Evolutionary conservation across 2,888 invertebrate species (phyloP).

Genomic region (Scrobipalpa costella): DNA sequence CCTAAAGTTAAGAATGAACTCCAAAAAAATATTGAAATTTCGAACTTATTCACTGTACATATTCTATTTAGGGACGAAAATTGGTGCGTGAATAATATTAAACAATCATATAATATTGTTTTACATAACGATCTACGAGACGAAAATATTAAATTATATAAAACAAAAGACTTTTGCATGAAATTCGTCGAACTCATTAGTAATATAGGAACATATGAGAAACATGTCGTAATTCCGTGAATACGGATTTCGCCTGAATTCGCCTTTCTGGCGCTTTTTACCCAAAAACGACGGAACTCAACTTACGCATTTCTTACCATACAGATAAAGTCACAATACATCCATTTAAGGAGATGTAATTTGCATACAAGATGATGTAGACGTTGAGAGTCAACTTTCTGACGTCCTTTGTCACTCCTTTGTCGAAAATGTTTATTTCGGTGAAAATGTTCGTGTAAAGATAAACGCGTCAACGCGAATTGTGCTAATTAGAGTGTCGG

Average conservation of each 20-base stretch:
- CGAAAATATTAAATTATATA: background rate
- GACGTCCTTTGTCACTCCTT: background rate
- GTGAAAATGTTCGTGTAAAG: background rate
- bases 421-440: background rate
- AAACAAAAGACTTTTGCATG: background rate
- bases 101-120: too few species aligned
- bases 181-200: constrained; percentile 6
- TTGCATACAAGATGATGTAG: background rate
- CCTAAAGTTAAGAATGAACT: background rate
- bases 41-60: too few species aligned
- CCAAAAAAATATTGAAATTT: background rate
- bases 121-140: background rate
- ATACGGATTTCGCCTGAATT: too few species aligned
- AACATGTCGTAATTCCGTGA: background rate
- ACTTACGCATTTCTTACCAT: background rate
- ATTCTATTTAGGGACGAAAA: too few species aligned
- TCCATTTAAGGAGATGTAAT: background rate
- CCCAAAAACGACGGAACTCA: background rate
- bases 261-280: background rate
- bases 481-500: constrained; percentile 8
- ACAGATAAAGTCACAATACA: background rate
- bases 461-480: background rate
- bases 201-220: background rate
- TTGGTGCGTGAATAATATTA: too few species aligned
- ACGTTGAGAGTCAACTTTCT: background rate